Evolutionary conservation across 2,888 invertebrate species (phyloP).

Genomic region (Zygogramma bicolorata): DNA sequence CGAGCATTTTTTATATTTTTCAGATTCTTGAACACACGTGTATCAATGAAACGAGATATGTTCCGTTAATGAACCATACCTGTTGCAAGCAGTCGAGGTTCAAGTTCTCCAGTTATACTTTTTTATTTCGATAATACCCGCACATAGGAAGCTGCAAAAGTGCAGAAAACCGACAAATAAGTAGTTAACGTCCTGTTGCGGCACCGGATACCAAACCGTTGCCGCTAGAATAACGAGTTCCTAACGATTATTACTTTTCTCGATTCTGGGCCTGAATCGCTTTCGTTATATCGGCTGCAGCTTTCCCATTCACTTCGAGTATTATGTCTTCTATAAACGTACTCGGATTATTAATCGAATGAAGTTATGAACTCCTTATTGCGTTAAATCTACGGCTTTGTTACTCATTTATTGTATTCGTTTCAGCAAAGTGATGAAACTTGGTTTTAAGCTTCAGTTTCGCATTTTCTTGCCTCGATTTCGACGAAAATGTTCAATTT

Average conservation of each 20-base stretch:
- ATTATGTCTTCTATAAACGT: conserved; percentile 10
- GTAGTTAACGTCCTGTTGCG: conserved; percentile 44
- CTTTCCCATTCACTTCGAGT: neutral
- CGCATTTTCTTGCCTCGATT: too few species aligned
- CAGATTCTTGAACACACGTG: too few species aligned
- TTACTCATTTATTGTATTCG: neutral
- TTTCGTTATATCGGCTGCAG: conserved; percentile 14
- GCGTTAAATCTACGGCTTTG: neutral
- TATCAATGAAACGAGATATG: too few species aligned
- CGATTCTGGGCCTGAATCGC: conserved; percentile 44
- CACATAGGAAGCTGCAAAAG: conserved; percentile 37
- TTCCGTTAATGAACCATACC: neutral
- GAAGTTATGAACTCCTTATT: neutral
- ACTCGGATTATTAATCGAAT: neutral
- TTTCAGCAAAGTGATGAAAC: neutral
- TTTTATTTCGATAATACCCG: conserved; percentile 25
- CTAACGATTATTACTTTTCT: conserved; percentile 47
- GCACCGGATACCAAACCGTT: conserved; percentile 50
- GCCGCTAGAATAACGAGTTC: conserved; percentile 48
- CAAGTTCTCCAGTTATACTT: conserved; percentile 4
- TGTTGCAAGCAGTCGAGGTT: neutral
- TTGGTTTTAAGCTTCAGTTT: neutral
- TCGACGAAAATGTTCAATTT: too few species aligned
- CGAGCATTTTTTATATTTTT: too few species aligned
- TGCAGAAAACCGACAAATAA: conserved; percentile 45